phyloP scores from a whole-genome alignment of 1,140 invertebrate genomes.

The Drosophila melanica region DNA sequence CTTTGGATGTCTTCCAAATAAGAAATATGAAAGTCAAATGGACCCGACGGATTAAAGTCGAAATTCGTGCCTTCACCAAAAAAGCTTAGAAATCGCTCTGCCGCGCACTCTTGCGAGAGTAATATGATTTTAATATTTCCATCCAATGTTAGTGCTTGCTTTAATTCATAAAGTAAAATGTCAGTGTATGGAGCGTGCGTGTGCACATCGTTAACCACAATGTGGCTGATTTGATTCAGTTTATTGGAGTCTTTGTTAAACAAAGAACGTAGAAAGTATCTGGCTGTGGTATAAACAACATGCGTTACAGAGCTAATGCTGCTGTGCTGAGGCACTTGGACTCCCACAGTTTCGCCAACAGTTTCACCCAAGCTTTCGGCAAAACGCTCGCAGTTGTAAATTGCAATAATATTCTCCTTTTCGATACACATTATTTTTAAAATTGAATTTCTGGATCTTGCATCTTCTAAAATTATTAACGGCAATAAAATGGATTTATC shows the following conservation, averaged over 20 bases:
- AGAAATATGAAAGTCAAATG: slow-evolving; percentile 3
- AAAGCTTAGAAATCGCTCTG: slow-evolving; percentile 40
- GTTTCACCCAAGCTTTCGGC: slow-evolving; percentile 93
- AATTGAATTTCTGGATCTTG: slow-evolving; percentile 33
- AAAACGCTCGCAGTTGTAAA: slow-evolving; percentile 78
- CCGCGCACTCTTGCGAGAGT: slow-evolving; percentile 87
- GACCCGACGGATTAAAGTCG: neutral
- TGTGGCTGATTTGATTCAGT: slow-evolving; percentile 89
- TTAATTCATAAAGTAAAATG: slow-evolving; percentile 93
- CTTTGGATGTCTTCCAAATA: slow-evolving; percentile 59
- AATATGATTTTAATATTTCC: slow-evolving; percentile 92
- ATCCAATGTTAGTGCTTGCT: slow-evolving; percentile 89
- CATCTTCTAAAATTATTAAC: slow-evolving; percentile 55
- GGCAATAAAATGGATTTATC: slow-evolving; percentile 66
- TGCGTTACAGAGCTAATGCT: slow-evolving; percentile 51
- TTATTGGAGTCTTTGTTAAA: slow-evolving; percentile 77
- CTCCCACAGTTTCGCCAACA: slow-evolving; percentile 95
- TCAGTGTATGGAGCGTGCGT: slow-evolving; percentile 96
- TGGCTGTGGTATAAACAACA: slow-evolving; percentile 64
- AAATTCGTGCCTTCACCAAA: slow-evolving; percentile 60
- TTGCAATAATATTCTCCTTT: slow-evolving; percentile 53
- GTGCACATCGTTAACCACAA: slow-evolving; percentile 96
- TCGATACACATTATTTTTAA: slow-evolving; percentile 67
- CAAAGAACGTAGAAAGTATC: slow-evolving; percentile 62
- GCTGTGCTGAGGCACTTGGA: slow-evolving; percentile 93